Conservation (phyloP, 2,888 invertebrate species). For the Automeris io region DNA sequence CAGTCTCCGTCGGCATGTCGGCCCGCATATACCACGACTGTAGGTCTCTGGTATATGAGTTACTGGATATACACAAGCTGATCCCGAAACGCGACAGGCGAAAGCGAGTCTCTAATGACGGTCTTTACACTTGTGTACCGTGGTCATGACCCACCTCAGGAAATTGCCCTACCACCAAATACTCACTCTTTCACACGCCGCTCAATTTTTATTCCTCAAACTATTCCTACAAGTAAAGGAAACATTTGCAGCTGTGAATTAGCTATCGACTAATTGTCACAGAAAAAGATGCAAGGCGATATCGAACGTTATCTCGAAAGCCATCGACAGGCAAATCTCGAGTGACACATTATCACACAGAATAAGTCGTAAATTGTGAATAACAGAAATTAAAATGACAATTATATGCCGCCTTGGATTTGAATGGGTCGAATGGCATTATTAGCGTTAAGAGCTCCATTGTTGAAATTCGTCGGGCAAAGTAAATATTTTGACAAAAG, state of each 20-base stretch:
- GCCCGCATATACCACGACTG: too few species aligned
- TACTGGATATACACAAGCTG: too few species aligned
- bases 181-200: too few species aligned
- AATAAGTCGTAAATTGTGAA: constrained; percentile 34
- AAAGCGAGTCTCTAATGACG: too few species aligned
- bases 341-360: constrained; percentile 44
- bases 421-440: constrained; percentile 55
- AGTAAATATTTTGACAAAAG: constrained; percentile 76
- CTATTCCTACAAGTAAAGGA: too few species aligned
- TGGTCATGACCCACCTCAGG: too few species aligned
- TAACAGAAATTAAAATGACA: constrained; percentile 62
- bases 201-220: too few species aligned
- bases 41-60: too few species aligned
- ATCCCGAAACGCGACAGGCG: too few species aligned
- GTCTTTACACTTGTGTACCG: too few species aligned
- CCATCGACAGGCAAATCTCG: constrained; percentile 42
- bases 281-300: constrained; percentile 44
- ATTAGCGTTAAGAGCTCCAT: constrained; percentile 59
- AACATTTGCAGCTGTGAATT: constrained; percentile 1
- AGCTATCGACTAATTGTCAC: constrained; percentile 17
- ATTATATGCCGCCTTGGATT: constrained; percentile 42
- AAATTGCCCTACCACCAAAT: too few species aligned
- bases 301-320: constrained; percentile 54
- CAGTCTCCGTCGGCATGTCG: too few species aligned
- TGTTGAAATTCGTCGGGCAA: constrained; percentile 46